These are phyloP conservation scores for Lucinisca nassula DNA, from an alignment of 2,888 invertebrate species.

Conservation along the genomic window DNA sequence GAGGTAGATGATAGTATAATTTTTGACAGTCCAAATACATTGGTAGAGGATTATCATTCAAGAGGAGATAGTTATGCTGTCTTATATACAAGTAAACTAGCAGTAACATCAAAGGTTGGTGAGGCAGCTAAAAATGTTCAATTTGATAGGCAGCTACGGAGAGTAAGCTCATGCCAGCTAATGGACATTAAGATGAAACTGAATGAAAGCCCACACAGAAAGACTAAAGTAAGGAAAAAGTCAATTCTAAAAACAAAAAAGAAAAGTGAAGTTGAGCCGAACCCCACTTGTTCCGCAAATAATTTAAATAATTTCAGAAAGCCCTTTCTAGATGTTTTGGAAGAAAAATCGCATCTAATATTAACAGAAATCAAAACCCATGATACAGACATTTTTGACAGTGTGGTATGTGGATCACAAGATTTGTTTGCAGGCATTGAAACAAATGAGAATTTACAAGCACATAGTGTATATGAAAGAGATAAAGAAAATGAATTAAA, in stretches of 20 bases:
- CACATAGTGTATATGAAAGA: not conserved
- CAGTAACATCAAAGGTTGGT: not conserved
- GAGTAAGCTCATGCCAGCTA: conserved; percentile 57
- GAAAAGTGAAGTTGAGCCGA: not conserved
- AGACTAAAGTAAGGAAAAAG: not conserved
- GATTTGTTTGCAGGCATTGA: conserved; percentile 25
- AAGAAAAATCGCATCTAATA: not conserved
- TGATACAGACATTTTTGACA: not conserved
- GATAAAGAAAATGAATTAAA: not conserved
- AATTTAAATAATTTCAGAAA: not conserved
- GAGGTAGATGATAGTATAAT: conserved; percentile 39
- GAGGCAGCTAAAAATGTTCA: conserved; percentile 39
- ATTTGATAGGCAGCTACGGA: conserved; percentile 48
- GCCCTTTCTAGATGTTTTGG: not conserved
- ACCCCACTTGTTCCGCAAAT: not conserved
- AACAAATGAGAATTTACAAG: no score
- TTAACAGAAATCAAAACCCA: not conserved
- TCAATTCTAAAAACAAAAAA: conserved; percentile 21
- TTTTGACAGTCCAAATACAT: conserved; percentile 35
- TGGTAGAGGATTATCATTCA: not conserved
- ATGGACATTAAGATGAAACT: conserved; percentile 66
- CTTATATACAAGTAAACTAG: not conserved
- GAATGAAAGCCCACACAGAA: conserved; percentile 14
- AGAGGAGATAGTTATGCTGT: not conserved
- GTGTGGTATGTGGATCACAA: conserved; percentile 6